These are phyloP conservation scores for Staurois parvus DNA, from an alignment of 2,797 vertebrate genomes.

Conservation along the genomic window DNA sequence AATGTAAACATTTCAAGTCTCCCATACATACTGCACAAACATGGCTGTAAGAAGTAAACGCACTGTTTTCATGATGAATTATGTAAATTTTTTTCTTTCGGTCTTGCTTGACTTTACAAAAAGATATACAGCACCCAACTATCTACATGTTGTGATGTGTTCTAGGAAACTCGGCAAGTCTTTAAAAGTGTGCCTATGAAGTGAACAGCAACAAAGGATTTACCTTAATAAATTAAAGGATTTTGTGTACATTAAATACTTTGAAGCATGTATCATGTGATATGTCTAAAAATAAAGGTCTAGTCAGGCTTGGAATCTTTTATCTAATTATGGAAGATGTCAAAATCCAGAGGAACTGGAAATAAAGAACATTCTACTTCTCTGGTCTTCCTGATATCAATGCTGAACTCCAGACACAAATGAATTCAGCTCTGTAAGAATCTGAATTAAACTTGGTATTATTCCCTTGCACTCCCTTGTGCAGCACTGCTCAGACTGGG, in stretches of 20 bases:
- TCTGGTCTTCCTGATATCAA: too few relatives aligned
- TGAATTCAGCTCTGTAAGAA: too few relatives aligned
- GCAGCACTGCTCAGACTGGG: too few relatives aligned
- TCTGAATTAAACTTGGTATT: too few relatives aligned
- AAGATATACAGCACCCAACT: conserved; percentile 31
- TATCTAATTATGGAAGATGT: not conserved
- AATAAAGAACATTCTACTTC: not conserved
- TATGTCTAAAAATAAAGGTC: not conserved
- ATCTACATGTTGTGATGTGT: conserved; percentile 10
- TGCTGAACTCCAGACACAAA: too few relatives aligned
- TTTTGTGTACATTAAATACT: not conserved
- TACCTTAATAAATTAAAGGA: conserved; percentile 20
- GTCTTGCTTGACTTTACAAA: not conserved
- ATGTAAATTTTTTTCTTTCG: not conserved
- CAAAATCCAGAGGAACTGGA: not conserved
- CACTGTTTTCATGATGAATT: conserved; percentile 28
- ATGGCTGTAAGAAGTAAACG: not conserved
- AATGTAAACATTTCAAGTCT: conserved; percentile 36
- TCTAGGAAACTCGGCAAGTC: conserved; percentile 23
- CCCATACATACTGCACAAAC: conserved; percentile 13
- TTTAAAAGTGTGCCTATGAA: conserved; percentile 6
- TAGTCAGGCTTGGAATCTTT: not conserved
- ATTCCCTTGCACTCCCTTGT: too few relatives aligned
- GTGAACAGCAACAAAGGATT: not conserved
- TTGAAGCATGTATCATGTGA: not conserved